phyloP scores from a whole-genome alignment of 2,113 vertebrate genomes.

The Prinia subflava region DNA sequence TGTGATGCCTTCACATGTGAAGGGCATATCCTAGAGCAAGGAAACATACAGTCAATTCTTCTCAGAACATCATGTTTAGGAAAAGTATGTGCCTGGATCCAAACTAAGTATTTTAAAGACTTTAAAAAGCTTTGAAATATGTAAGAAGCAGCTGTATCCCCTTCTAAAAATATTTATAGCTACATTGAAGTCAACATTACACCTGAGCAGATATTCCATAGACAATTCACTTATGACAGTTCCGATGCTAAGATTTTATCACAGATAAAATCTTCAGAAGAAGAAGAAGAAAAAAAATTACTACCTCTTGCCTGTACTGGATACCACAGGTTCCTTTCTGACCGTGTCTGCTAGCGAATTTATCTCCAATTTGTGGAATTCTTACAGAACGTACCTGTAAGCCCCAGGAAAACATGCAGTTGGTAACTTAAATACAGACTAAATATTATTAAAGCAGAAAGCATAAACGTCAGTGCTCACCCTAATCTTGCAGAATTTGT shows the following conservation, averaged over 20 bases:
- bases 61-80: not conserved
- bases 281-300: not conserved
- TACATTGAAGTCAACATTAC: not conserved
- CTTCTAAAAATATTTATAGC: not conserved
- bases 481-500: conserved; percentile 99
- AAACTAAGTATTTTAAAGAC: not conserved
- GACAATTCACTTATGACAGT: not conserved
- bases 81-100: not conserved
- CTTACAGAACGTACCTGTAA: conserved; percentile 92
- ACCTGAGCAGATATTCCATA: not conserved
- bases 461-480: conserved; percentile 60
- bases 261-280: not conserved
- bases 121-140: not conserved
- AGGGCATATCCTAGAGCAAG: conserved; percentile 91
- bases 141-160: not conserved
- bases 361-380: conserved; percentile 98
- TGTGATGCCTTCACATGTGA: conserved; percentile 97
- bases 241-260: not conserved
- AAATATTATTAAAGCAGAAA: not conserved
- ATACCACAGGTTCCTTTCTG: conserved; percentile 99
- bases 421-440: not conserved
- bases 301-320: conserved; percentile 97
- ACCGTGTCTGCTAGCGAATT: conserved; percentile 97
- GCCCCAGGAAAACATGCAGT: not conserved
- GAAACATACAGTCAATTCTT: not conserved